Base-by-base conservation (phyloP, 2,797 vertebrate species). In the Gorsachius magnificus region DNA sequence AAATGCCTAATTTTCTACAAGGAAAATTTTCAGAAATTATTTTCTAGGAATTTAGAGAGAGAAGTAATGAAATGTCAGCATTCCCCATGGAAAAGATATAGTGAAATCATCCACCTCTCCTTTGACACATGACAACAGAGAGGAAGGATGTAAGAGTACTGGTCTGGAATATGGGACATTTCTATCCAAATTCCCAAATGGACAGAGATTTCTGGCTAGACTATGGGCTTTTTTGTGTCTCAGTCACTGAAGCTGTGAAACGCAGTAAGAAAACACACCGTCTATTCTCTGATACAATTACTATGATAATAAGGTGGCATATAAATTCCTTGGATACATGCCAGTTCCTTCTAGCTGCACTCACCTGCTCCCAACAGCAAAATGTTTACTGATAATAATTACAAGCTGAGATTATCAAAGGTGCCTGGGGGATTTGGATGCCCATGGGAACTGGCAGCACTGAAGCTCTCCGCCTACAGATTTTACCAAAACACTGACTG, bases 381-480 rank as follows among this genome's bases (percentile, higher is more conserved):
- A 95, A 41, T 83, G 83, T 91, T 93, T 87, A 56, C 87, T 48
- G 83, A 20, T 68, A 58, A 91, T 95, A 89, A 96, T 94, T 90
- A 83, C 69, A n/a, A 38, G 16, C 64, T 61, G 75, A 85, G 69
- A 65, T 89, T 64, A 72, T 26, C 43, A 38, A 36, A 69, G 78
- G 11, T 54, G 78, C 83, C 90, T 16, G 4, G 7, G 87, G 94
- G 50, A 63, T 72, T 75, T 18, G 61, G 69, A 22, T 63, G 72
- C 90, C 89, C 79, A 16, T 2, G 65, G 90, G 96, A 95, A 2
- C 78, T 9, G 12, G 60, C 81, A 57, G 81, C 29, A 19, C 61
- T 45, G 71, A 58, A 70, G 24, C 36, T 81, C 90, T 78, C 93
- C 1, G 0, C 93, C 89, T 86, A 9, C 36, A 36, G 71, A 51